Evolutionary conservation across 2,797 vertebrate species (phyloP).

Genomic region (Anabacerthia variegaticeps): DNA sequence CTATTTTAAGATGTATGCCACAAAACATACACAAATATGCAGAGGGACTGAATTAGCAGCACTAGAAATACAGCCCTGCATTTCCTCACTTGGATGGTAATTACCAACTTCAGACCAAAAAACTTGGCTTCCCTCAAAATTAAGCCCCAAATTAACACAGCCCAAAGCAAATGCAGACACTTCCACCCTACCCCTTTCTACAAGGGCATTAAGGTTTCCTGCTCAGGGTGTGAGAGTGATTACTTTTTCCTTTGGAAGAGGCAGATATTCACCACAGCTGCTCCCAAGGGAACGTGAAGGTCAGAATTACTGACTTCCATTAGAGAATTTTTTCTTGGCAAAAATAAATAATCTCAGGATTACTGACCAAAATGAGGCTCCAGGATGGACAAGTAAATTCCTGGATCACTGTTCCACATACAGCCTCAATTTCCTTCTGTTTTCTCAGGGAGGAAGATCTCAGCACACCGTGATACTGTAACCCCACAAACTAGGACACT

Average conservation of each 20-base stretch:
- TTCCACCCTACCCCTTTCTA: not conserved
- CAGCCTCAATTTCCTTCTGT: fast-evolving
- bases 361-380: not conserved
- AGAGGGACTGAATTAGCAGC: not conserved
- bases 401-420: not conserved
- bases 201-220: not conserved
- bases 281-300: not conserved
- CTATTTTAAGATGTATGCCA: not conserved
- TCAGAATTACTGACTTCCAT: not conserved
- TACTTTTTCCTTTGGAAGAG: not conserved
- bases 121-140: not conserved
- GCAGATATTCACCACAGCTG: not conserved
- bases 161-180: fast-evolving
- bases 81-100: not conserved
- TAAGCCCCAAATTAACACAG: not conserved
- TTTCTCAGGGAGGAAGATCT: not conserved
- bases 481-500: fast-evolving
- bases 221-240: fast-evolving
- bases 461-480: fast-evolving
- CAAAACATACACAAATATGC: not conserved
- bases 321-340: not conserved
- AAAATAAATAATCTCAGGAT: not conserved
- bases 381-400: not conserved
- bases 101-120: not conserved
- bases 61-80: not conserved